Base-by-base conservation (phyloP, 2,888 invertebrate genomes). In the Drosophila monieri region DNA sequence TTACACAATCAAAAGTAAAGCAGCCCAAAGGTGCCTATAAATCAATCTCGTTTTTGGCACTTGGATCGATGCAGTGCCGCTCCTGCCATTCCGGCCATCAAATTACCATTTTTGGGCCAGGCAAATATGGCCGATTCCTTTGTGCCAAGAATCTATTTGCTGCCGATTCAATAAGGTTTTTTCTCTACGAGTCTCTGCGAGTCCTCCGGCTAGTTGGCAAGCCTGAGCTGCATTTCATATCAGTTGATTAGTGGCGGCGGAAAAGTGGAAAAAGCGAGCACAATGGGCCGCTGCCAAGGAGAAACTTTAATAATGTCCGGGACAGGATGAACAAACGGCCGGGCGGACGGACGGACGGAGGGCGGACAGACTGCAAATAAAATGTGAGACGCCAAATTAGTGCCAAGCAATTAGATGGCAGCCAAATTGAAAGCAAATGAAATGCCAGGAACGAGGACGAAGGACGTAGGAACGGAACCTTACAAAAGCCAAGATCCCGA, bases 391-490 rank as follows among this genome's bases (percentile, higher is more conserved):
- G 61, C 65, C 53, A 66, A 74, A 72, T 78, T 76, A 74, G 62
- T 56, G 78, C 76, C 68, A 55, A 55, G 60, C 78, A 64, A 64
- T 62, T 64, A 64, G 61, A 44, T 52, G 73, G 57, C 73, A 41
- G 76, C 64, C 65, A 81, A 80, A 80, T 85, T 85, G 71, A 85
- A 81, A 70, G 81, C 77, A 79, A 85, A 79, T 85, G 81, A 76
- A 85, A 81, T 65, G 64, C 75, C 73, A 71, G 77, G 18, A 8
- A 15, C 39, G 9, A 10, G 18, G 15, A 15, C 18, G 12, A 12
- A 12, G 35, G 35, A n/a, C 35, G 1, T 1, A n/a, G 35, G n/a
- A n/a, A 35, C 47, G 65, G 54, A 23, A 62, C 48, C 57, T 57
- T 48, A 53, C 14, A 55, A 37, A 49, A 39, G 56, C 57, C 43